Percentiles rank a stretch among this genome's conserved stretches.
Conservation (phyloP, 2,113 vertebrate genomes). For the Anoura caudifer region DNA sequence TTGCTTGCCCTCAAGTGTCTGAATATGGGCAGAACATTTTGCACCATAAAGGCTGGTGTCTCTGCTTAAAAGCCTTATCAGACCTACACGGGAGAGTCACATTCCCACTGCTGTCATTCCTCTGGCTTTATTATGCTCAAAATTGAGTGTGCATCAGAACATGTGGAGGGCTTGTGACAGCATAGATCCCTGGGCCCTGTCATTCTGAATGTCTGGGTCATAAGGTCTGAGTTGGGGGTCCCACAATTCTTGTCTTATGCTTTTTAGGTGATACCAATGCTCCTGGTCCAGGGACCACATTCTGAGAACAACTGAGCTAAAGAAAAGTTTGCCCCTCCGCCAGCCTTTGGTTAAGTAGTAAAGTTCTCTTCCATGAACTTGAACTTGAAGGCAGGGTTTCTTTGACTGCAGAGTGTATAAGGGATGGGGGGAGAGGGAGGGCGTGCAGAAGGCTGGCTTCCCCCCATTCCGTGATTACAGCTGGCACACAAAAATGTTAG, state of each 20-base stretch:
- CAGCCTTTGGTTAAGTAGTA: not conserved
- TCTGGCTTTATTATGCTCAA: not conserved
- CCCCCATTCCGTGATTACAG: not conserved
- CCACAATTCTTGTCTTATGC: not conserved
- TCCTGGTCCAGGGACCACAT: not conserved
- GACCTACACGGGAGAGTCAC: not conserved
- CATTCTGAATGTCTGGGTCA: not conserved
- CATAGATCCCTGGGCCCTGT: rapidly evolving
- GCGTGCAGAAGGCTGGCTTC: not conserved
- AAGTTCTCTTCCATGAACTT: not conserved
- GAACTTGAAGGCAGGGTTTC: not conserved
- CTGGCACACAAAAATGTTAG: not conserved
- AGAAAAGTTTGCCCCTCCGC: not conserved
- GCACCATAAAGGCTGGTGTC: not conserved
- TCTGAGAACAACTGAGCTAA: not conserved
- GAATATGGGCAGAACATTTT: not conserved
- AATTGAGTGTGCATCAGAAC: not conserved
- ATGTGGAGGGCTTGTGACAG: not conserved
- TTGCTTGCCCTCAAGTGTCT: not conserved
- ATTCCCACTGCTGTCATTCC: not conserved
- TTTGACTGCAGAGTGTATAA: not conserved
- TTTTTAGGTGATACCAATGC: not conserved
- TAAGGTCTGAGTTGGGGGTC: not conserved
- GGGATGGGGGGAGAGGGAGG: not conserved
- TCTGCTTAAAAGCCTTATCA: not conserved